Base-by-base conservation (phyloP, 2,888 invertebrate genomes). In the Axea sp. region DNA sequence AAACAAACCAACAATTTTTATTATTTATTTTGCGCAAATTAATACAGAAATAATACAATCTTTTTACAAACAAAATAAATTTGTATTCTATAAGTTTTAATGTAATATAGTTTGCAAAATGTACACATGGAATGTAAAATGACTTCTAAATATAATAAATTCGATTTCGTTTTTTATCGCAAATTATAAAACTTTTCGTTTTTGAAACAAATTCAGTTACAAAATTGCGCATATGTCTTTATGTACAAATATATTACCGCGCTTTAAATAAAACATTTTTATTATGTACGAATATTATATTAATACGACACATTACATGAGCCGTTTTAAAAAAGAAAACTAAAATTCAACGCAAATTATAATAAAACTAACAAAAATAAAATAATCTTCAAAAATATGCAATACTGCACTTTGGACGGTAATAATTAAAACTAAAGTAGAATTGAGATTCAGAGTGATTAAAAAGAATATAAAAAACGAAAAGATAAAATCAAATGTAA, bases 341-440 rank as follows among this genome's bases (percentile, higher is more conserved):
- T 41, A 68, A 62, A 8, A 12, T 35, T 65, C 31, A 73, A 64
- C 64, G 35, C 53, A 55, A 67, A 67, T 67, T 73, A 67, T 62
- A 67, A 57, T 64, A 53, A 69, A 69, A 69, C 26, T 68, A 73
- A 68, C 68, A 73, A 67, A 78, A 80, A 81, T 72, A 80, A 80
- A 77, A 80, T 77, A 77, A 80, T 79, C 74, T 79, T 72, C 9
- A 33, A 69, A 51, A 79, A 73, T 77, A 80, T 76, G 78, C 75
- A 80, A 78, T 84, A 84, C 82, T 83, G 82, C 82, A 82, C 80
- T 82, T 84, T 86, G 86, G 86, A 86, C 85, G 85, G 86, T 84
- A 82, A 82, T 79, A 76, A 83, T 84, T 84, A 83, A 82, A 77
- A 84, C 81, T 84, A 85, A 83, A 84, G 82, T 81, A 81, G 81